Conservation (phyloP, 2,888 invertebrate species). For the Lucinisca nassula region DNA sequence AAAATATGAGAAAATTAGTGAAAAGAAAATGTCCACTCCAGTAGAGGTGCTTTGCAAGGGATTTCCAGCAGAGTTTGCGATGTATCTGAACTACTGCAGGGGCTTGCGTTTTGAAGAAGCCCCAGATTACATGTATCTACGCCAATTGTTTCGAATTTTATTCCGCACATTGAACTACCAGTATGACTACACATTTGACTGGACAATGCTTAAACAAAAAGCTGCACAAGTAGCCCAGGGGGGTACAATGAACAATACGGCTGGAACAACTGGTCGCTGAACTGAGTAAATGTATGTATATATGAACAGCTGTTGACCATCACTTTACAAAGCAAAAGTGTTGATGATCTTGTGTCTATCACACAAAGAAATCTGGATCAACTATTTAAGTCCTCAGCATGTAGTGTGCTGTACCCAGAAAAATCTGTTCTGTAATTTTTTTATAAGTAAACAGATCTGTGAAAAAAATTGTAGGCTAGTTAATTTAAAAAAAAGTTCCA, state of each 20-base stretch:
- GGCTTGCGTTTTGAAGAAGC: slow-evolving; percentile 99
- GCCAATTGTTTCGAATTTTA: slow-evolving; percentile 99
- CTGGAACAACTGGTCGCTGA: slow-evolving; percentile 76
- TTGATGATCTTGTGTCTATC: too few species aligned
- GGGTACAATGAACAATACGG: slow-evolving; percentile 74
- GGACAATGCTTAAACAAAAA: slow-evolving; percentile 99
- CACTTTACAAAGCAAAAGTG: too few species aligned
- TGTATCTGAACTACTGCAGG: slow-evolving; percentile 99
- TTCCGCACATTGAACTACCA: slow-evolving; percentile 99
- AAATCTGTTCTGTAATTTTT: too few species aligned
- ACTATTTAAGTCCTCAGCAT: too few species aligned
- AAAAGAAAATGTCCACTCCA: slow-evolving; percentile 99
- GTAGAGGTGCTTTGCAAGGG: slow-evolving; percentile 99
- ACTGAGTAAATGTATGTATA: too few species aligned
- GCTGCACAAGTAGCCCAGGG: slow-evolving; percentile 89
- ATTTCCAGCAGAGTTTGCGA: slow-evolving; percentile 99
- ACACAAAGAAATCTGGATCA: too few species aligned
- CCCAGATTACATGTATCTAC: slow-evolving; percentile 99
- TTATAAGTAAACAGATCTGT: too few species aligned
- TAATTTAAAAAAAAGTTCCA: too few species aligned
- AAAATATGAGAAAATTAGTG: slow-evolving; percentile 99
- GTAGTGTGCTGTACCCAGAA: too few species aligned
- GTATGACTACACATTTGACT: slow-evolving; percentile 99
- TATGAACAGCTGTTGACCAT: too few species aligned
- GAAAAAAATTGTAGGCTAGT: too few species aligned